Percentiles rank a stretch among this genome's conserved stretches.
Evolutionary conservation across 2,888 invertebrate species (phyloP).

Genomic region (Himalopsyche japonica): DNA sequence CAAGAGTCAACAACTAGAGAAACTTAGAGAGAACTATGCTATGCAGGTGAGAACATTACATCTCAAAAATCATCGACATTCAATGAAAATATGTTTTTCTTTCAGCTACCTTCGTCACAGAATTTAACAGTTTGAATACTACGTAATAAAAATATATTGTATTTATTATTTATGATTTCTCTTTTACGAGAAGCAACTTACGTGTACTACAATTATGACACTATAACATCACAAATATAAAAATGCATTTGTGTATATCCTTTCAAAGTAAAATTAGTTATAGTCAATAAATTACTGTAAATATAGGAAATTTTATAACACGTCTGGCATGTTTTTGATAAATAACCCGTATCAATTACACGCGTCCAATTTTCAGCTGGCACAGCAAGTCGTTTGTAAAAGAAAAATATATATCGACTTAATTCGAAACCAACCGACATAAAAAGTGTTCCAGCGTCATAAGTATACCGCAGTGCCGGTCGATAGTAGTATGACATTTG

Average conservation of each 20-base stretch:
- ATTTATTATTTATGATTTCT: too few species aligned
- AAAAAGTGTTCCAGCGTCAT: background rate
- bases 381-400: background rate
- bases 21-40: slow-evolving; percentile 88
- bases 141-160: too few species aligned
- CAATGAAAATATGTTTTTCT: too few species aligned
- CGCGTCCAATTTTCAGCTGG: background rate
- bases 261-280: too few species aligned
- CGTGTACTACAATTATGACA: too few species aligned
- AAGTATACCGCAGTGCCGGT: slow-evolving; percentile 6
- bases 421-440: background rate
- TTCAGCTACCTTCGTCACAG: too few species aligned
- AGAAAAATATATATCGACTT: background rate
- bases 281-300: background rate
- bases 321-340: background rate
- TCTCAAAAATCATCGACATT: background rate
- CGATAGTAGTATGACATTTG: background rate
- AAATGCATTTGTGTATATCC: too few species aligned
- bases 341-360: background rate
- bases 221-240: too few species aligned
- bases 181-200: too few species aligned
- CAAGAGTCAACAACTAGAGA: slow-evolving; percentile 86
- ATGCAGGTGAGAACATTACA: slow-evolving; percentile 66
- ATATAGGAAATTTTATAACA: background rate
- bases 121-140: too few species aligned